phyloP scores from a whole-genome alignment of 2,888 invertebrate genomes.

The Dryobotodes eremita region DNA sequence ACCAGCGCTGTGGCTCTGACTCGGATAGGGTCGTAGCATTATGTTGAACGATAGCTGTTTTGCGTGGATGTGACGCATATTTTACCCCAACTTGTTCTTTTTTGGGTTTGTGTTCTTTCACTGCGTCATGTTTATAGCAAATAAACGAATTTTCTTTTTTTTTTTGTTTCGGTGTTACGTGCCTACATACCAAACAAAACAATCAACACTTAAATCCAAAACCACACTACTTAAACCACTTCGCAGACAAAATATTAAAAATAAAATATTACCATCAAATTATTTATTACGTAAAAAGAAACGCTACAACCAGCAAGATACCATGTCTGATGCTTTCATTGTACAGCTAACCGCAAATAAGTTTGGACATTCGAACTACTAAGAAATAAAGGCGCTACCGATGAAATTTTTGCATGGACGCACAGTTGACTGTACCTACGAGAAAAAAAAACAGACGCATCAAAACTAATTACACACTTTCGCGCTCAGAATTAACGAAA shows the following conservation, averaged over 20 bases:
- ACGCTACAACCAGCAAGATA: slow-evolving; percentile 57
- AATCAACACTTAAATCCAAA: not conserved
- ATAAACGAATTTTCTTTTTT: too few species aligned
- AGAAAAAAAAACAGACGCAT: slow-evolving; percentile 52
- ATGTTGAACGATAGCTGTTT: too few species aligned
- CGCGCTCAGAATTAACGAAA: slow-evolving; percentile 69
- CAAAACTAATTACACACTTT: slow-evolving; percentile 77
- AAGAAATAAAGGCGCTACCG: not conserved
- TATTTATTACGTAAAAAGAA: slow-evolving; percentile 65
- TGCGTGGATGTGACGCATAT: too few species aligned
- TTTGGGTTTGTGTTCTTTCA: too few species aligned
- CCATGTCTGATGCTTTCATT: slow-evolving; percentile 73
- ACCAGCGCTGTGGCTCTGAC: too few species aligned
- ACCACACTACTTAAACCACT: not conserved
- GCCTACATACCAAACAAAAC: too few species aligned
- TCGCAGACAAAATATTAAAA: slow-evolving; percentile 24
- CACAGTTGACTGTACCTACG: too few species aligned
- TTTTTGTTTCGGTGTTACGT: too few species aligned
- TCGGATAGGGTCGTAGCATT: too few species aligned
- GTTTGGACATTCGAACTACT: not conserved
- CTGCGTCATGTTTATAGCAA: too few species aligned
- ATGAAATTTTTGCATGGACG: not conserved
- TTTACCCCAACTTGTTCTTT: too few species aligned
- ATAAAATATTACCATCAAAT: slow-evolving; percentile 51
- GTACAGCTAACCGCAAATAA: slow-evolving; percentile 39